phyloP scores from a whole-genome alignment of 2,888 invertebrate genomes.

The Lithophane semibrunnea region DNA sequence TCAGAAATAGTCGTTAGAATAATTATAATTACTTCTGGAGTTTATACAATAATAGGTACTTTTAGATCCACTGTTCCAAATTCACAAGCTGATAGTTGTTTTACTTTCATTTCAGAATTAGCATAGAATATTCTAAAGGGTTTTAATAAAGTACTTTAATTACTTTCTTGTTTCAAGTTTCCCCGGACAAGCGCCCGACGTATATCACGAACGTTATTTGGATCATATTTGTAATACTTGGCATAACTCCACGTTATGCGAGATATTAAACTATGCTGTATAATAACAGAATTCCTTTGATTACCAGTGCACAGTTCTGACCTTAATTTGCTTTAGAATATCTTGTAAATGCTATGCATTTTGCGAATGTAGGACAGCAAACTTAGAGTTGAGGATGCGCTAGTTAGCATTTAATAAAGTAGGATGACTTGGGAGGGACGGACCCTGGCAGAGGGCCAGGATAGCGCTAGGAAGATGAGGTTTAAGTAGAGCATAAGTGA shows the following conservation, averaged over 20 bases:
- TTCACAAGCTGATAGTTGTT: slow-evolving; percentile 37
- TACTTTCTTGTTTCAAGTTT: slow-evolving; percentile 20
- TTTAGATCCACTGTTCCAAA: slow-evolving; percentile 19
- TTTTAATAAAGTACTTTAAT: slow-evolving; percentile 30
- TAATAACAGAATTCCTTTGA: slow-evolving; percentile 63
- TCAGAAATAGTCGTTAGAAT: slow-evolving; percentile 30
- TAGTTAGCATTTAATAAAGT: slow-evolving; percentile 18
- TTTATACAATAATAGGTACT: slow-evolving; percentile 28
- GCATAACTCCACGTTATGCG: slow-evolving; percentile 56
- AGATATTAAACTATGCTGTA: slow-evolving; percentile 58
- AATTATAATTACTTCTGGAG: slow-evolving; percentile 41
- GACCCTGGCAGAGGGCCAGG: slow-evolving; percentile 44
- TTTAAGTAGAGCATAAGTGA: slow-evolving; percentile 26
- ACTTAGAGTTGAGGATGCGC: slow-evolving; percentile 13
- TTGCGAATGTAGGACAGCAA: slow-evolving; percentile 31
- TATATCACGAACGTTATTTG: slow-evolving; percentile 50
- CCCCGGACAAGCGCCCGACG: slow-evolving; percentile 26
- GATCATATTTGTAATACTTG: slow-evolving; percentile 49
- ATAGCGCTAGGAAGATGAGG: slow-evolving; percentile 25
- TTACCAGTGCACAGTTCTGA: slow-evolving; percentile 50
- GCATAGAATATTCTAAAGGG: slow-evolving; percentile 22
- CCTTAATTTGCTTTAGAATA: slow-evolving; percentile 55
- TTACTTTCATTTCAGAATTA: slow-evolving; percentile 45
- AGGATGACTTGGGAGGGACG: slow-evolving; percentile 23
- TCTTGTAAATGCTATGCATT: slow-evolving; percentile 54